Conservation (phyloP, 1,140 invertebrate species). For the Nymphalis io region DNA sequence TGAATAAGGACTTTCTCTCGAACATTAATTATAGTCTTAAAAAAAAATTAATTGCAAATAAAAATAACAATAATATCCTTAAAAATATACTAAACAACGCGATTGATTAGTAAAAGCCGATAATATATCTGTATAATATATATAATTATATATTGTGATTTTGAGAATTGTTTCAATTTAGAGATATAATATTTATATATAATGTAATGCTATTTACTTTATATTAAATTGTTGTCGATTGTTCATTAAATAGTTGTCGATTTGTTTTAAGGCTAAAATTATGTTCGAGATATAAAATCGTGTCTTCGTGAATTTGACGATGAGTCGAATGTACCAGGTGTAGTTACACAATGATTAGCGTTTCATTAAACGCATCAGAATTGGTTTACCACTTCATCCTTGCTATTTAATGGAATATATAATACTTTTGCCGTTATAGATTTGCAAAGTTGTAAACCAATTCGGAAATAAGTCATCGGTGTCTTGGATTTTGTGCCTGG, state of each 20-base stretch:
- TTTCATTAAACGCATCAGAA: slow-evolving; percentile 48
- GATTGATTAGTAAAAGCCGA: background rate
- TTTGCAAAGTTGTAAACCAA: slow-evolving; percentile 47
- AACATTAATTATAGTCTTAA: slow-evolving; percentile 41
- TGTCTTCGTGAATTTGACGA: slow-evolving; percentile 52
- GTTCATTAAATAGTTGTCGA: background rate
- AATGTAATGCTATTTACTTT: background rate
- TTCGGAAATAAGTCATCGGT: slow-evolving; percentile 30
- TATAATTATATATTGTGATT: background rate
- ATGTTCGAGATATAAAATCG: slow-evolving; percentile 54
- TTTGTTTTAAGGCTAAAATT: slow-evolving; percentile 33
- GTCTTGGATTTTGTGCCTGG: slow-evolving; percentile 56
- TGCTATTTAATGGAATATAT: slow-evolving; percentile 10
- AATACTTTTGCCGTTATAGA: background rate
- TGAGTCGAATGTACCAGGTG: slow-evolving; percentile 54
- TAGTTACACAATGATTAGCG: slow-evolving; percentile 51
- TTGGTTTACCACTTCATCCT: slow-evolving; percentile 50
- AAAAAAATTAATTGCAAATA: background rate
- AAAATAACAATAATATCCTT: background rate
- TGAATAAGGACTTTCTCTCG: slow-evolving; percentile 55
- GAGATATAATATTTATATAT: background rate
- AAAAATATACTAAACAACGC: background rate
- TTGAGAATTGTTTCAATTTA: background rate
- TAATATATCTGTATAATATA: background rate
- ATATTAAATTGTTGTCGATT: background rate